These are phyloP conservation scores for Tenualosa ilisha DNA, from an alignment of 2,797 vertebrate genomes.

Conservation along the genomic window DNA sequence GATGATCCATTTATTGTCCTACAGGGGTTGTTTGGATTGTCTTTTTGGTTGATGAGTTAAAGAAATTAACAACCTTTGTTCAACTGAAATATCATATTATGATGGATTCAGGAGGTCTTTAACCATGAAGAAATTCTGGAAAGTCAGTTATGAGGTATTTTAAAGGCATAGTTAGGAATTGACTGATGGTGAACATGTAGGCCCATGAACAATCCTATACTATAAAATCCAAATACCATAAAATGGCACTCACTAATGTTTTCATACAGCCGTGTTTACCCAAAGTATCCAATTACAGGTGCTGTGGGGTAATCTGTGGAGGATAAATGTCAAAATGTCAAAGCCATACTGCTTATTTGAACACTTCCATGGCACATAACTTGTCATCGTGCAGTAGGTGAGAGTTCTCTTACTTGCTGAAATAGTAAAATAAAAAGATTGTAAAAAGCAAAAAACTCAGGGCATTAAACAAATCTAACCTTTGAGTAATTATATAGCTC, in stretches of 20 bases:
- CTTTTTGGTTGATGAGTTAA: background rate
- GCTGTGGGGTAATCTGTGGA: background rate
- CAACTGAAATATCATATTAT: background rate
- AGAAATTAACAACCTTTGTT: background rate
- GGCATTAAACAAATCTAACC: background rate
- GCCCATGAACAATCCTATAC: background rate
- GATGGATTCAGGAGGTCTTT: background rate
- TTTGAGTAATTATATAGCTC: no score
- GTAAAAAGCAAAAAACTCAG: background rate
- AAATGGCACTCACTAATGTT: background rate
- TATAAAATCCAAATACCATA: background rate
- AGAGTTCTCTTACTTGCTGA: background rate
- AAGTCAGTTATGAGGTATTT: background rate
- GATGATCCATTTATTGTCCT: background rate
- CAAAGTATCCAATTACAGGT: background rate
- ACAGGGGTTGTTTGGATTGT: background rate
- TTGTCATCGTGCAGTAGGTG: background rate
- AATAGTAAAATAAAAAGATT: background rate
- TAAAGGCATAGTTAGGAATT: background rate
- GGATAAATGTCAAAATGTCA: conserved; percentile 11
- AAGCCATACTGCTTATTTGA: background rate
- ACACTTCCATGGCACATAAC: background rate
- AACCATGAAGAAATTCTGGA: background rate
- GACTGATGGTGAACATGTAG: background rate
- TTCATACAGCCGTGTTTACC: background rate